A percentile compares a stretch with the other conserved stretches of the same genome.
phyloP scores from a whole-genome alignment of 2,113 vertebrate species.

The Phrynosoma platyrhinos region DNA sequence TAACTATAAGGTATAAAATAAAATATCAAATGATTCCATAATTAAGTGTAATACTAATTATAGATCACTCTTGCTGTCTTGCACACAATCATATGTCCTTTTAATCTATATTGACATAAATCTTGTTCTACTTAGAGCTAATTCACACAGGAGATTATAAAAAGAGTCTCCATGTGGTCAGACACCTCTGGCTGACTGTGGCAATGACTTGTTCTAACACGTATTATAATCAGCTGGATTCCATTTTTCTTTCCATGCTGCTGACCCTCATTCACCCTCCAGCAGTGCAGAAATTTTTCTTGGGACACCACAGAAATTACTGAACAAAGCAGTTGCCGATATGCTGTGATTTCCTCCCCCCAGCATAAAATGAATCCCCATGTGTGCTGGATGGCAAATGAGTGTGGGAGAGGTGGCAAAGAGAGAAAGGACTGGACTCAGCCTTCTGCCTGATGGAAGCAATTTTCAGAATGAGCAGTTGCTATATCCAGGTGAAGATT shows the following conservation, averaged over 20 bases:
- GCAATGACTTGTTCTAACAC: neutral
- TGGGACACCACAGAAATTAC: neutral
- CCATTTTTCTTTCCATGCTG: neutral
- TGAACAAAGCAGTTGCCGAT: neutral
- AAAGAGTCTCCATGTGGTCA: neutral
- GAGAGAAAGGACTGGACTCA: neutral
- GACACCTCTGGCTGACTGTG: neutral
- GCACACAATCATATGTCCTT: neutral
- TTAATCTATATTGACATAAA: neutral
- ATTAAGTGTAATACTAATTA: conserved; percentile 27
- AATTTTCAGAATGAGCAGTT: neutral
- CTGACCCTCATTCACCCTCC: neutral
- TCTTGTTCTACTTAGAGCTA: neutral
- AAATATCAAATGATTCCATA: conserved; percentile 36
- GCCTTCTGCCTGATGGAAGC: neutral
- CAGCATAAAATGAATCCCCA: neutral
- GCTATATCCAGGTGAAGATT: neutral
- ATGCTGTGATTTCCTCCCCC: neutral
- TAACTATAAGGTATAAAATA: conserved; percentile 88
- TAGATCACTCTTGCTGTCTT: neutral
- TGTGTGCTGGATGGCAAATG: neutral
- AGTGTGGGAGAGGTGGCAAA: no score
- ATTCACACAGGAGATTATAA: neutral
- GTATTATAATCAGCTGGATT: neutral
- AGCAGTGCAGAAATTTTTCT: neutral